Evolutionary conservation across 2,888 invertebrate genomes (phyloP), one percentile per base, ranked within the genome.

Genomic region (Dicycla oo): DNA sequence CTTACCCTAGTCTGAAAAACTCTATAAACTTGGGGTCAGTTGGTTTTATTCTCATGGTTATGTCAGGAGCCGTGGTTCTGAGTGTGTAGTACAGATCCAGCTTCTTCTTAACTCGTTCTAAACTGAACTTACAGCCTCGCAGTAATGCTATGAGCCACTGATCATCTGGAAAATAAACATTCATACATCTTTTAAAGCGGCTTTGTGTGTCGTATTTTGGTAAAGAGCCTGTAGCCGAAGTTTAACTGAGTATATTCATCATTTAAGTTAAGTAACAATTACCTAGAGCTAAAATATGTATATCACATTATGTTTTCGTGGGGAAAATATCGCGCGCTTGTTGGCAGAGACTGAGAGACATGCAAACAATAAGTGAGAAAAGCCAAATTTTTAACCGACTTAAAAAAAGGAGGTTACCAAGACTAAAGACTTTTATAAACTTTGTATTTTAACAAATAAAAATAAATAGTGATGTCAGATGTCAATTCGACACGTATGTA

Each of bases 71-170:
- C 15, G 96, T 96, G 0, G 96, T 96, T 53, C 96, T 95, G 86
- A 97, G 88, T 5, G 97, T 97, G 86, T 97, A 97, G 87, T 96
- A 97, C 79, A 96, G 92, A 75, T 97, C 97, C 40, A 97, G 60
- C 84, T 97, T 97, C 73, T 94, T 92, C 86, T 97, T 97, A 4
- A 96, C 95, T 64, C 94, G 89, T 82, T 97, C 97, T 80, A 97
- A 87, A 78, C 96, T 96, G 88, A 96, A 97, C 86, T 97, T 97
- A 86, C 96, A 96, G 2, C 96, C 96, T 80, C 97, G 93, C 2
- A 97, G 90, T 80, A 97, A 94, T 0, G 94, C 93, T 47, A 96
- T 87, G 0, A 97, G 89, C 95, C 96, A 96, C 86, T 97, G 96
- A 62, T 96, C 96, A 89, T 97, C 97, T 96, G 91, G 60, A 93